Evolutionary conservation across 2,113 vertebrate species (phyloP).

Genomic region (pig (Sus scrofa)): DNA sequence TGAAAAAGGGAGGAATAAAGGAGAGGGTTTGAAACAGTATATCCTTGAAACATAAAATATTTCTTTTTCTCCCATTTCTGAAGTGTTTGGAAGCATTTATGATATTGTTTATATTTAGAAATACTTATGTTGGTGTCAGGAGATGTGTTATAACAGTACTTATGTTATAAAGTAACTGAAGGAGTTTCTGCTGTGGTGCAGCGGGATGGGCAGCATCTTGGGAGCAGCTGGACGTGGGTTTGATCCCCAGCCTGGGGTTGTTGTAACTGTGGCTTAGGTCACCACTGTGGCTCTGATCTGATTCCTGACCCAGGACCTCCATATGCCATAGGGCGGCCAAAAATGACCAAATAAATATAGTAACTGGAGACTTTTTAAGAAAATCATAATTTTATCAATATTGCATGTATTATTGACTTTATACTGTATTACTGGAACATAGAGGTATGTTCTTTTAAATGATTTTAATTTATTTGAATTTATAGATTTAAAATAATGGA

Average conservation of each 20-base stretch:
- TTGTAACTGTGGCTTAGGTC: no score
- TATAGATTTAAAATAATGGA: constrained; percentile 32
- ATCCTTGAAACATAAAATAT: constrained; percentile 1
- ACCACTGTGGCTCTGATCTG: no score
- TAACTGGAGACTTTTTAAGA: background rate
- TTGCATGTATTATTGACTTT: background rate
- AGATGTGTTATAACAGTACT: background rate
- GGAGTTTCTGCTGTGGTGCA: no score
- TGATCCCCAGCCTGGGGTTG: no score
- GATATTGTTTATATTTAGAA: background rate
- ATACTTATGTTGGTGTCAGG: background rate
- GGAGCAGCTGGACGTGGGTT: no score
- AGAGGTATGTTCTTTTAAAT: constrained; percentile 2
- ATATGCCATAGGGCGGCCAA: no score
- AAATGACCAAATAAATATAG: no score
- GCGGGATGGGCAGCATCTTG: no score
- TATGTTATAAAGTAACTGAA: constrained; percentile 29
- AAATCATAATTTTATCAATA: background rate
- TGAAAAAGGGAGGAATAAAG: background rate
- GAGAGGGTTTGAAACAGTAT: background rate
- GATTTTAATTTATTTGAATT: constrained; percentile 23
- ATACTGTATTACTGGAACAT: background rate
- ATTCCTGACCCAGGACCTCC: no score
- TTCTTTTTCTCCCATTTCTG: background rate
- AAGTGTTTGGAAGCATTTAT: constrained; percentile 33